These are phyloP conservation scores for Drosophila parthenogenetica DNA, from an alignment of 2,888 invertebrate species.

Conservation along the genomic window DNA sequence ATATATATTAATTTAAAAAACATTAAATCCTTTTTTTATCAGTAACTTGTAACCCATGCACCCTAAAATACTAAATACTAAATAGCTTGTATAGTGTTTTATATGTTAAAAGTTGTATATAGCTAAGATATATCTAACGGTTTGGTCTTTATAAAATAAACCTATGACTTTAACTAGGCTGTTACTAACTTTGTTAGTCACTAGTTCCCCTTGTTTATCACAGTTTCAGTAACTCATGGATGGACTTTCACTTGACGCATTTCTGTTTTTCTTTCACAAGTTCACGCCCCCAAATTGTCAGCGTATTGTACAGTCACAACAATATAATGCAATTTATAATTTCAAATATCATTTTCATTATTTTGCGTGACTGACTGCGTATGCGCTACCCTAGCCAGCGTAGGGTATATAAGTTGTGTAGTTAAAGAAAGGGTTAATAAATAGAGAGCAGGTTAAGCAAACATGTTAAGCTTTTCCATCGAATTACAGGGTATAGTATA, in stretches of 20 bases:
- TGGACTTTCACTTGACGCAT: constrained; percentile 52
- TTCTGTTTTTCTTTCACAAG: constrained; percentile 16
- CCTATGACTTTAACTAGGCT: no score
- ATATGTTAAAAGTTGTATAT: constrained; percentile 1
- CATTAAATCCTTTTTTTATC: neutral
- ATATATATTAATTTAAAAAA: no score
- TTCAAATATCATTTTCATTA: constrained; percentile 60
- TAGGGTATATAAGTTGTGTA: constrained; percentile 28
- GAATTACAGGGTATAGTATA: neutral
- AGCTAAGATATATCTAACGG: neutral
- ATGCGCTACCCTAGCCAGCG: constrained; percentile 28
- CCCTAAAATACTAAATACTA: neutral
- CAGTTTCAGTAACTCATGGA: constrained; percentile 9
- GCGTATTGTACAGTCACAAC: constrained; percentile 44
- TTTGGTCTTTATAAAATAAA: no score
- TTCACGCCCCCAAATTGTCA: constrained; percentile 11
- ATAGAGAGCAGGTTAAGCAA: neutral
- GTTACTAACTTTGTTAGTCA: no score
- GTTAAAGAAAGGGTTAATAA: neutral
- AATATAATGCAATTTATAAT: constrained; percentile 62
- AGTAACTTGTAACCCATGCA: neutral
- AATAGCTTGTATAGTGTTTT: constrained; percentile 35
- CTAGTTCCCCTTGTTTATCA: no score
- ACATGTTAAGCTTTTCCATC: neutral
- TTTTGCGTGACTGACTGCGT: constrained; percentile 46